phyloP scores from a whole-genome alignment of 2,888 invertebrate species.

The Mythimna albipuncta region DNA sequence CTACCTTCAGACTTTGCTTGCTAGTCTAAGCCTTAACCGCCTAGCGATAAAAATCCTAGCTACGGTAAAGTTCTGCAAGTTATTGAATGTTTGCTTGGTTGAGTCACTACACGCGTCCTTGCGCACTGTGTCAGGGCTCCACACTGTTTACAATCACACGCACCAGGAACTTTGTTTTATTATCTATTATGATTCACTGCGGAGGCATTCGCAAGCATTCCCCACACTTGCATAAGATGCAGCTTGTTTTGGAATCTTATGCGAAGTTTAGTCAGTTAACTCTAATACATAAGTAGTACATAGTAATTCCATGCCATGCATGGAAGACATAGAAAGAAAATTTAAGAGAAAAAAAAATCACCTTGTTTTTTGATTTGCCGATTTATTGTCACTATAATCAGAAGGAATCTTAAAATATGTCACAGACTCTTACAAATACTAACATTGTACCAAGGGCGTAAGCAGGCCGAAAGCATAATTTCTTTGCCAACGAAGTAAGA shows the following conservation, averaged over 20 bases:
- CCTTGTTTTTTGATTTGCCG: constrained; percentile 12
- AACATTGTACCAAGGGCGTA: constrained; percentile 18
- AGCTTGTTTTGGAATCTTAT: constrained; percentile 60
- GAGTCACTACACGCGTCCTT: constrained; percentile 79
- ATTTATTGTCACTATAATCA: constrained; percentile 15
- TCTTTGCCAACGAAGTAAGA: not conserved
- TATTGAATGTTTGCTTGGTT: constrained; percentile 62
- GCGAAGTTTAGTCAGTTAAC: constrained; percentile 14
- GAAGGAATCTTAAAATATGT: constrained; percentile 7
- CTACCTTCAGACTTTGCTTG: no score
- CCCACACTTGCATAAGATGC: constrained; percentile 59
- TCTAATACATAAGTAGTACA: not conserved
- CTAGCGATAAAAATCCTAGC: constrained; percentile 28
- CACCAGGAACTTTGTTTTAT: constrained; percentile 65
- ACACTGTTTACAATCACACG: constrained; percentile 57
- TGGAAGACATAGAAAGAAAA: not conserved
- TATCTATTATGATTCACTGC: constrained; percentile 56
- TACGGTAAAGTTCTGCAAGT: constrained; percentile 48
- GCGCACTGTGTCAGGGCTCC: constrained; percentile 70
- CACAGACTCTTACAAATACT: not conserved
- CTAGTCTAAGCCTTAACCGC: not conserved
- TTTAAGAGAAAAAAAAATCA: constrained; percentile 16
- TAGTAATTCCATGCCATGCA: constrained; percentile 2
- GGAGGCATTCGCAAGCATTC: constrained; percentile 58
- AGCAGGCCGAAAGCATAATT: not conserved